Conservation (phyloP, 2,888 invertebrate genomes). For the Diarsia brunnea region DNA sequence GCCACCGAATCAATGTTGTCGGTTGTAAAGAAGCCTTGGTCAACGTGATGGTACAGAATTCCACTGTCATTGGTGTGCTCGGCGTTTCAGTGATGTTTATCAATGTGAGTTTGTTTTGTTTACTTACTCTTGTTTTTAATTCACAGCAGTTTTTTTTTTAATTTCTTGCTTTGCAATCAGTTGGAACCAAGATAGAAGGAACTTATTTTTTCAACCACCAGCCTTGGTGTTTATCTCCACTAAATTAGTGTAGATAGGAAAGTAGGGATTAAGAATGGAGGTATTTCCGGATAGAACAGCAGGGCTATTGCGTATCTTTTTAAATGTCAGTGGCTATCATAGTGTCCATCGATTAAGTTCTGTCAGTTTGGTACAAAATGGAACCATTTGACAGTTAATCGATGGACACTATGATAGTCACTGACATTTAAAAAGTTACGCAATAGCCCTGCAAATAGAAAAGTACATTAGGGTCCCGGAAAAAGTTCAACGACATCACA, state of each 20-base stretch:
- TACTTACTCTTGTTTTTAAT: background rate
- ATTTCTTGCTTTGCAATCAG: background rate
- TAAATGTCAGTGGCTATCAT: too few species aligned
- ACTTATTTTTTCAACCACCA: background rate
- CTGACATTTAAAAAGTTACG: too few species aligned
- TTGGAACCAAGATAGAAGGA: background rate
- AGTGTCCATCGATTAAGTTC: too few species aligned
- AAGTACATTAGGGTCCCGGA: background rate
- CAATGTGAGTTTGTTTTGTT: conserved; percentile 74
- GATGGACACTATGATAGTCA: too few species aligned
- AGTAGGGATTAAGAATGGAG: background rate
- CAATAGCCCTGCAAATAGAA: too few species aligned
- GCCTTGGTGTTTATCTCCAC: background rate
- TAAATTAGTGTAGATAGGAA: background rate
- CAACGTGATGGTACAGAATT: conserved; percentile 80
- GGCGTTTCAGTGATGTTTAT: conserved; percentile 88
- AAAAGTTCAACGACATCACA: background rate
- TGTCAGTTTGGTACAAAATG: too few species aligned
- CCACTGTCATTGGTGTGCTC: conserved; percentile 84
- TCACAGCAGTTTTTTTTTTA: background rate
- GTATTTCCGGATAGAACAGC: background rate
- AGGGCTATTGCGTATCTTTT: too few species aligned
- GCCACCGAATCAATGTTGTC: conserved; percentile 73
- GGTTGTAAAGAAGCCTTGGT: conserved; percentile 81
- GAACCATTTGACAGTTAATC: too few species aligned